Base-by-base conservation (phyloP, 2,888 invertebrate genomes). In the Artemia sinica region DNA sequence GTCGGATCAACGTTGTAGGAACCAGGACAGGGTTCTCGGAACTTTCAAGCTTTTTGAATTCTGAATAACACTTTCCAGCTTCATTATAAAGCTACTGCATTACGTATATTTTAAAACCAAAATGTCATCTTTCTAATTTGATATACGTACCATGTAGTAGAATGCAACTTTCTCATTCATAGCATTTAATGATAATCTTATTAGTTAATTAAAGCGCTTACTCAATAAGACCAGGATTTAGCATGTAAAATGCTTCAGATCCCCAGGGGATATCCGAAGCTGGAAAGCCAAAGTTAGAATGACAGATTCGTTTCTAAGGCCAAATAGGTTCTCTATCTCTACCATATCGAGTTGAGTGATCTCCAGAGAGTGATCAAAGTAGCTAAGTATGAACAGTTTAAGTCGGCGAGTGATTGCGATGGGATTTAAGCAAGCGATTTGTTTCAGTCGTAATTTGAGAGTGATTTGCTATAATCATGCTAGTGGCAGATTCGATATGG, bases 371-470 rank as follows among this genome's bases (percentile, higher is more conserved):
- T 18, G 58, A 58, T 58, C 58, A 8, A n/a, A 58, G 58, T 58
- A 58, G 58, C 58, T 58, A 58, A 58, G 14, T 58, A 58, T 18
- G 58, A 58, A 58, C 58, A 58, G 58, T 58, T 58, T 58, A 58
- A 58, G 58, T 58, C 58, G 18, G 58, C 58, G 58, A 58, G 58
- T 58, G 58, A 58, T 58, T 58, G 58, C 58, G 58, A 58, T 58
- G 58, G 58, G 58, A 58, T 58, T 58, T 58, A 58, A 18, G 18
- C 58, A 18, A 58, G 14, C 58, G 58, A 58, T 58, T 58, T 58
- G 58, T 58, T 58, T 58, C 58, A 58, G 58, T 58, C 58, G 58
- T 58, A 58, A 58, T 58, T 58, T 18, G 58, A 58, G 58, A 58
- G 58, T 18, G 58, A 58, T 58, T 58, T 58, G 58, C 58, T 58